These are phyloP conservation scores for Oxyura jamaicensis DNA, from an alignment of 2,113 vertebrate genomes.

Conservation along the genomic window DNA sequence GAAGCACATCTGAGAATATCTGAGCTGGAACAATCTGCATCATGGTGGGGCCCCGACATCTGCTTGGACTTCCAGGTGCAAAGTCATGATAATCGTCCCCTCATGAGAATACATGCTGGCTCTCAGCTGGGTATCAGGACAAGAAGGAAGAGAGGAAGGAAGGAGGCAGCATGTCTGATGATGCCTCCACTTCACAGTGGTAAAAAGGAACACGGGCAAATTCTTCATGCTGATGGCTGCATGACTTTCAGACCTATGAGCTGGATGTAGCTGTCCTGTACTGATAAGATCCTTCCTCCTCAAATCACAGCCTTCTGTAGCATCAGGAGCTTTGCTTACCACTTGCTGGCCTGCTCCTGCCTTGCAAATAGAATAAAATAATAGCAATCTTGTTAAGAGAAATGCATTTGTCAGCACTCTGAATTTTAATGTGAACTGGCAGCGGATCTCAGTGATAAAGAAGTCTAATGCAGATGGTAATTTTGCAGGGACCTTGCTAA, in stretches of 20 bases:
- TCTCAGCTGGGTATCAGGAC: not conserved
- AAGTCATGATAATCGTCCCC: not conserved
- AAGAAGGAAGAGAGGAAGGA: not conserved
- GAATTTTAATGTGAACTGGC: slow-evolving; percentile 48
- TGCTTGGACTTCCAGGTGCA: not conserved
- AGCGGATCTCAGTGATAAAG: slow-evolving; percentile 46
- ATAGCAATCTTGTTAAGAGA: not conserved
- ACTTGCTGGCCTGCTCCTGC: not conserved
- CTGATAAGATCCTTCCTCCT: not conserved
- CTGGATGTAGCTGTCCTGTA: not conserved
- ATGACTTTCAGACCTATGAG: not conserved
- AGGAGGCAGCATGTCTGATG: not conserved
- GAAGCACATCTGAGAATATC: not conserved
- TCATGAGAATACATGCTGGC: accelerated
- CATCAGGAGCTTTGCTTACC: not conserved
- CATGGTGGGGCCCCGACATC: accelerated
- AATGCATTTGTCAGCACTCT: slow-evolving; percentile 48
- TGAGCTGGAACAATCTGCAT: not conserved
- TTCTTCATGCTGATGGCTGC: accelerated
- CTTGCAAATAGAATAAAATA: not conserved
- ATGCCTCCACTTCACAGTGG: not conserved
- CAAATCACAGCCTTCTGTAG: not conserved
- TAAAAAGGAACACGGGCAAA: accelerated
- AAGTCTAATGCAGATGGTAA: slow-evolving; percentile 28
- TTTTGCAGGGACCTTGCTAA: slow-evolving; percentile 65